These are phyloP conservation scores for Drosophila meridiana DNA, from an alignment of 2,888 invertebrate genomes.

Conservation along the genomic window DNA sequence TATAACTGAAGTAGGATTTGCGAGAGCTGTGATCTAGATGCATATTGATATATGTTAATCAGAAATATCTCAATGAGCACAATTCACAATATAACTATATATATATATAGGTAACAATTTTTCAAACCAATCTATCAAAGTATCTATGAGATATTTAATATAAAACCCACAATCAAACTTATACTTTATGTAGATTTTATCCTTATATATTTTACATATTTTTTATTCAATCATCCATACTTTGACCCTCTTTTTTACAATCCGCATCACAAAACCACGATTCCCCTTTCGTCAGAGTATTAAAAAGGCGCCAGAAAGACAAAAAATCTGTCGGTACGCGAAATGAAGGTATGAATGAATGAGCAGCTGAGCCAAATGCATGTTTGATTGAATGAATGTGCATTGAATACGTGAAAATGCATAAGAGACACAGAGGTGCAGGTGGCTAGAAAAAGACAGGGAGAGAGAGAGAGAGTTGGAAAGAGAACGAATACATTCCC, in stretches of 20 bases:
- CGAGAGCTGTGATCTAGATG: neutral
- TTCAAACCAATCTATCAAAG: no score
- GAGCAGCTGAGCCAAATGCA: slow-evolving; percentile 59
- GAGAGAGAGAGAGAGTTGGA: no score
- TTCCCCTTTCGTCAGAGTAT: neutral
- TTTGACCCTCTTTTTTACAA: neutral
- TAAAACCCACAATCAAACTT: no score
- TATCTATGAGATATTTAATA: no score
- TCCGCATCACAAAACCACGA: neutral
- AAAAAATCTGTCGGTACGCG: slow-evolving; percentile 54
- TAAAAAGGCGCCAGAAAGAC: slow-evolving; percentile 36
- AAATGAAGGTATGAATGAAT: slow-evolving; percentile 68
- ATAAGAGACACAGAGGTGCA: slow-evolving; percentile 21
- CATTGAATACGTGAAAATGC: slow-evolving; percentile 55
- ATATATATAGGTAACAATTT: no score
- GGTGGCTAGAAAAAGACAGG: neutral
- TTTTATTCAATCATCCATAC: neutral
- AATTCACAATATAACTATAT: no score
- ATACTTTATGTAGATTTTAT: no score
- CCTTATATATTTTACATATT: no score
- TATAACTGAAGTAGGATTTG: neutral
- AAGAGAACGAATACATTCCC: slow-evolving; percentile 4
- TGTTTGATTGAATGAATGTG: slow-evolving; percentile 75
- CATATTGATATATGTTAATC: no score
- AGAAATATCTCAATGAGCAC: no score